Evolutionary conservation across 2,797 vertebrate species (phyloP).

Genomic region (Anisognathus igniventris): DNA sequence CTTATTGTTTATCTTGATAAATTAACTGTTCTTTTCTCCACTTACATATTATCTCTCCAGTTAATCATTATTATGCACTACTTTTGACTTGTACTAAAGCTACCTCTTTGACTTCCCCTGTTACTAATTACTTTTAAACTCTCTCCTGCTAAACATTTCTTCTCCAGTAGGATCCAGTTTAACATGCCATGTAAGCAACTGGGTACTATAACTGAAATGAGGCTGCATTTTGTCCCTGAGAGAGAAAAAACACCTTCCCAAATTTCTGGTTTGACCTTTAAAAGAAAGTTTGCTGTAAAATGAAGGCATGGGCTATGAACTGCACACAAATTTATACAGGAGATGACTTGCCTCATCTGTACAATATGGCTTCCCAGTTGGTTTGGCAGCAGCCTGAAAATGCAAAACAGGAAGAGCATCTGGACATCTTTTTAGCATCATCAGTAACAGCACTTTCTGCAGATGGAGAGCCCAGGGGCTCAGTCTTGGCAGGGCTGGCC

Average conservation of each 20-base stretch:
- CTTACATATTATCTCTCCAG: background rate
- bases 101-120: background rate
- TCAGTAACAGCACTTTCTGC: background rate
- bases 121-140: conserved; percentile 31
- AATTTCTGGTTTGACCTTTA: conserved; percentile 18
- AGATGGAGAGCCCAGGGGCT: background rate
- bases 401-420: conserved; percentile 22
- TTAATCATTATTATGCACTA: background rate
- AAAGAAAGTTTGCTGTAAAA: conserved; percentile 15
- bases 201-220: background rate
- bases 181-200: background rate
- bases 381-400: conserved; percentile 31
- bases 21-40: conserved; percentile 12
- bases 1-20: conserved; percentile 55
- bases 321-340: background rate
- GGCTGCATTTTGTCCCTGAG: background rate
- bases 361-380: conserved; percentile 26
- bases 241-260: background rate
- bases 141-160: conserved; percentile 18
- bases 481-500: background rate
- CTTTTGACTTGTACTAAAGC: background rate
- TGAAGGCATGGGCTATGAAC: background rate
- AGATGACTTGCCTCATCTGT: background rate
- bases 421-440: background rate
- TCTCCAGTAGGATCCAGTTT: background rate